A percentile compares a stretch with the other conserved stretches of the same genome.
Conservation (phyloP, 2,113 vertebrate species). For the Ariopsis seemanni region DNA sequence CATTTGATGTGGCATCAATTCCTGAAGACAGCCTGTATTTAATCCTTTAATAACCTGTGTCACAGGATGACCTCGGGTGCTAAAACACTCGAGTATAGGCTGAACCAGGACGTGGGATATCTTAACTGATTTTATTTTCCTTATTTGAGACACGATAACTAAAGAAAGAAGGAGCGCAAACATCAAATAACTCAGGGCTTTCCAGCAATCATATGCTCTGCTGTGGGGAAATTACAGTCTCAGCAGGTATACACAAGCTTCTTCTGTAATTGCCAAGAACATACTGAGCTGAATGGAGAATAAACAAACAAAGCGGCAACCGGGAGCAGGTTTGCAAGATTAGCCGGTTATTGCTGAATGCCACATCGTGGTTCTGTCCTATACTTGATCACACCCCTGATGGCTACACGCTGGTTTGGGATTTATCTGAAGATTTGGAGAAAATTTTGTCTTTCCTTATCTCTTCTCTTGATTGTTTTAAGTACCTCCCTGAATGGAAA, state of each 20-base stretch:
- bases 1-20: neutral
- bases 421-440: constrained; percentile 35
- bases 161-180: neutral
- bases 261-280: neutral
- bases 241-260: neutral
- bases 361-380: neutral
- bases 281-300: neutral
- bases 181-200: neutral
- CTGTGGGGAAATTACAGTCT: neutral
- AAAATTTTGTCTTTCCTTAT: constrained; percentile 18
- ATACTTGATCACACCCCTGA: neutral
- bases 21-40: neutral
- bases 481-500: neutral
- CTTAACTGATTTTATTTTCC: neutral
- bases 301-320: neutral
- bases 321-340: neutral
- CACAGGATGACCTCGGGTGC: neutral
- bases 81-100: neutral
- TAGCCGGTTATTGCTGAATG: neutral
- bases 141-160: neutral
- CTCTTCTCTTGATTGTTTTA: neutral
- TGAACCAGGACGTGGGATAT: neutral
- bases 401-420: neutral
- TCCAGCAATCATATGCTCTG: neutral
- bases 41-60: neutral